Base-by-base conservation (phyloP, 1,140 invertebrate species). In the Brachionus koreanus region DNA sequence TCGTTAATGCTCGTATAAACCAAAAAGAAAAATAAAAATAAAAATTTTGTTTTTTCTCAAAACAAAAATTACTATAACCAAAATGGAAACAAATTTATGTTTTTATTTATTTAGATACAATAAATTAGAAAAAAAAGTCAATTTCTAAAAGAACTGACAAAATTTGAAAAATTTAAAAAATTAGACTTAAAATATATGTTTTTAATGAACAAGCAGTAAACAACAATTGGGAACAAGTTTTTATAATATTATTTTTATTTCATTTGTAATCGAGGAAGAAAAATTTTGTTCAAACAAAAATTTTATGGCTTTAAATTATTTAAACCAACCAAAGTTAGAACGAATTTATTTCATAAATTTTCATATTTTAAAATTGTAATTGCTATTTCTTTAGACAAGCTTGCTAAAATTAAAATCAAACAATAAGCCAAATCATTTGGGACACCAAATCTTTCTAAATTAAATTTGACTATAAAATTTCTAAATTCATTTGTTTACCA, bases 381-480 rank as follows among this genome's bases (percentile, higher is more conserved):
- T 57, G 16, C 49, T 57, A 57, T n/a, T 23, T 57, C 19, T 57
- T 57, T 57, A 57, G 49, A 57, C 49, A 57, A 57, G 49, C 6
- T 57, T 23, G 16, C 49, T 57, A 19, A 57, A 57, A 57, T 25
- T 57, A 57, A 57, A 57, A n/a, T 57, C 49, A 57, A 57, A 57
- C 49, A 57, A 57, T 57, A 57, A 57, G 49, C 49, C 49, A 57
- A 57, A 57, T 57, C 49, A 57, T 57, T 57, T 57, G 49, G 49
- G 49, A 57, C 49, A 57, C 49, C 49, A 57, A 57, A 57, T 57
- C 49, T 57, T 57, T 57, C 19, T 57, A 57, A 57, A 57, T 57
- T 57, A 57, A 19, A 57, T 57, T 57, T 57, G 49, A 57, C 49
- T 57, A 57, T 57, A 57, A 57, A 57, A 57, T 57, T 57, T 57